phyloP scores from a whole-genome alignment of 2,797 vertebrate species.

The Anguilla anguilla region DNA sequence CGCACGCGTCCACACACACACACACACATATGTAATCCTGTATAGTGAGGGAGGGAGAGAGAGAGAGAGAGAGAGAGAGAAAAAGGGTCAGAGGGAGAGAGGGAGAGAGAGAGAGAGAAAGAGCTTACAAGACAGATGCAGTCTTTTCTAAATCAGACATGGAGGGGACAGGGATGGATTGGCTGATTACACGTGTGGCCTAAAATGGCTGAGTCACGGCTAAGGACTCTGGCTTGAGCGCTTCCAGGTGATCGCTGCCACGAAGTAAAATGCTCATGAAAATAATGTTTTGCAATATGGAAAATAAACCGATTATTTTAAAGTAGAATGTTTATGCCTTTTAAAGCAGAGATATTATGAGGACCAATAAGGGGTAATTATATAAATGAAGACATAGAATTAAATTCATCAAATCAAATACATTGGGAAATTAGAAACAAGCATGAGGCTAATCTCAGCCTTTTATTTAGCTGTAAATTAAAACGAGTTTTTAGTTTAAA shows the following conservation, averaged over 20 bases:
- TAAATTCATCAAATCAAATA: neutral
- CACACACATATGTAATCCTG: too few species aligned
- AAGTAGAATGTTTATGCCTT: neutral
- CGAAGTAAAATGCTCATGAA: neutral
- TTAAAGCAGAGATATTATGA: neutral
- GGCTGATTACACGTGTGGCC: neutral
- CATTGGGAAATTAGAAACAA: neutral
- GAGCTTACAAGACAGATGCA: neutral
- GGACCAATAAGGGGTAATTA: neutral
- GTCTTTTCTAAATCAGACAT: neutral
- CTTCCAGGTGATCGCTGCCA: neutral
- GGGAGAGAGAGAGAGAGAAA: neutral
- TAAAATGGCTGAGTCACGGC: neutral
- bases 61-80: neutral
- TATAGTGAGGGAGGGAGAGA: neutral
- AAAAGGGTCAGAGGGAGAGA: neutral
- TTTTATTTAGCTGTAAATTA: neutral
- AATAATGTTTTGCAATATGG: too few species aligned
- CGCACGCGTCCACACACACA: neutral
- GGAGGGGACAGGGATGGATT: neutral
- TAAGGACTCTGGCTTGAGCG: neutral
- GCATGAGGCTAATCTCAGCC: neutral
- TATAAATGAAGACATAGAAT: neutral
- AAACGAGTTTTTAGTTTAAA: neutral
- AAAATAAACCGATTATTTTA: neutral